Evolutionary conservation across 2,888 invertebrate species (phyloP), one percentile per base, ranked within the genome.

Genomic region (Athalia cordata): DNA sequence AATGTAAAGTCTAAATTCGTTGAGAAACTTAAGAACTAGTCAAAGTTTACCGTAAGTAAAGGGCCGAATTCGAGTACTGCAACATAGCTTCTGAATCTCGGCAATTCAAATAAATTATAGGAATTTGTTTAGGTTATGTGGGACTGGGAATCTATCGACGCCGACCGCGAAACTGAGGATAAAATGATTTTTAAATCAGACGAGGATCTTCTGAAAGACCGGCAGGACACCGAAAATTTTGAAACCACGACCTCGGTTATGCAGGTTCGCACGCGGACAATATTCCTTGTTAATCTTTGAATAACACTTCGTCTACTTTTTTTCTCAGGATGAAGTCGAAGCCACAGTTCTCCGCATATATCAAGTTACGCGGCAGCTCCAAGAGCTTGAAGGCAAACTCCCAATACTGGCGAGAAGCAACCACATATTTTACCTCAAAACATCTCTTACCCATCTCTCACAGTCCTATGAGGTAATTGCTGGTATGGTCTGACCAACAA

Each of bases 371-470:
- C 90, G 91, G 78, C 89, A 92, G 80, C 85, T 91, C 75, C 90
- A 91, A 62, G 91, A 91, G 82, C 84, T 92, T 43, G 93, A 93
- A 82, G 88, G 92, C 77, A 93, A 93, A 79, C 90, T 93, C 79
- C 94, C 96, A 0, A 88, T 91, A 79, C 90, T 95, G 49, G 91
- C 93, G 70, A 93, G 93, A 86, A 91, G 93, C 79, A 92, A 92
- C 83, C 95, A 96, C 88, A 91, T 92, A 83, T 89, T 92, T 82
- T 93, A 94, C 88, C 91, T 98, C 77, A 93, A 94, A 84, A 93
- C 92, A 83, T 95, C 94, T 86, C 88, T 98, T 45, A 91, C 91
- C 65, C 91, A 92, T 85, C 91, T 98, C 82, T 94, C 95, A 64
- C 91, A 92, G 79, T 92, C 93, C 80, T 97, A 96, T 87, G 94